Base-by-base conservation (phyloP, 2,888 invertebrate genomes). In the Tenthredo notha region DNA sequence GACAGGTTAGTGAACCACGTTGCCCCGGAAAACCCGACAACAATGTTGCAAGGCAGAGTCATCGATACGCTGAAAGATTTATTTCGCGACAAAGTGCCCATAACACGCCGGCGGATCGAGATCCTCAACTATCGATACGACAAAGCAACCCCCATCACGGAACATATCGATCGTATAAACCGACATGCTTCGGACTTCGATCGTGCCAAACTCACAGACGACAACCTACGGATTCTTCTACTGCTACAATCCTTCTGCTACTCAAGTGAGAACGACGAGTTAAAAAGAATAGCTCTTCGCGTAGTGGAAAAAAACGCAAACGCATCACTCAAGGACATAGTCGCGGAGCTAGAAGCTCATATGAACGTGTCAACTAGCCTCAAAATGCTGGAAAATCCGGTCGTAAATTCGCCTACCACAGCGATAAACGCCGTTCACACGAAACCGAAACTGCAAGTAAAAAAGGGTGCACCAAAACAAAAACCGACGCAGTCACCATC, bases 91-190 rank as follows among this genome's bases (percentile, higher is more conserved):
- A 72, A 72, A 12, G 72, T 72, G 37, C 72, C 40, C 18, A 72
- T 72, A 72, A 72, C 82, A 25, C 85, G 75, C 15, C 74, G 47
- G 37, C 83, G 85, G 65, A 85, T 85, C 85, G 85, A 85, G 21
- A 83, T 83, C 33, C 82, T 85, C 29, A 83, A 83, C 61, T 85
- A 83, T 50, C 61, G 82, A 47, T 65, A 82, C 72, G 67, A 83
- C 75, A 75, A 85, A 47, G 58, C 43, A 70, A 85, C 75, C 82
- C 61, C 83, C 7, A 82, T 83, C 33, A 85, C 83, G 54, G 85
- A 85, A 85, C 85, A 83, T 54, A 83, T 83, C 47, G 82, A 74
- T 61, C 85, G 85, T 25, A 82, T 83, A 74, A 85, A 85, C 58
- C 80, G 82, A 74, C 80, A 72, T 43, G 82, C 82, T 37, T 83